phyloP scores from a whole-genome alignment of 2,797 vertebrate species.

The Falco peregrinus region DNA sequence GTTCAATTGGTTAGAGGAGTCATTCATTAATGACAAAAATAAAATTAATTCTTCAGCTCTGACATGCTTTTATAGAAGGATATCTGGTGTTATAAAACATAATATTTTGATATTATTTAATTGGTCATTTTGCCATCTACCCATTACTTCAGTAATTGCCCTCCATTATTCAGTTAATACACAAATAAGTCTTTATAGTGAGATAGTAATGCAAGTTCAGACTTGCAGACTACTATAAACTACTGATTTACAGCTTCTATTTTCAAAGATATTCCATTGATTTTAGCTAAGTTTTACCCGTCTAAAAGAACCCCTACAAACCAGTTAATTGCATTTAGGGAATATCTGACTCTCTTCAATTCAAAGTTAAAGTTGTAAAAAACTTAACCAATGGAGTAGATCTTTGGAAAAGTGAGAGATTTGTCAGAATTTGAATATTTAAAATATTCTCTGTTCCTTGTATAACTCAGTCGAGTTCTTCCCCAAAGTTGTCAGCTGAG shows the following conservation, averaged over 20 bases:
- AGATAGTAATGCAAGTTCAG: not conserved
- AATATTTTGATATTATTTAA: not conserved
- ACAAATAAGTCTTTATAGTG: not conserved
- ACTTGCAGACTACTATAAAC: not conserved
- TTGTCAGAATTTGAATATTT: not conserved
- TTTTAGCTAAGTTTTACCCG: not conserved
- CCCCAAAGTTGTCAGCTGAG: not conserved
- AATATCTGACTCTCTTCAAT: not conserved
- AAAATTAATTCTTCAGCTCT: not conserved
- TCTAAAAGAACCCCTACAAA: accelerated
- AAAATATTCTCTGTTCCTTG: not conserved
- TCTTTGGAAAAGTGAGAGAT: not conserved
- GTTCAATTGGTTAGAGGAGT: not conserved
- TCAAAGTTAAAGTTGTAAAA: not conserved
- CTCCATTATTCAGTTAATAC: not conserved
- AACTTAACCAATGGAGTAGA: not conserved
- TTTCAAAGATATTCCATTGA: not conserved
- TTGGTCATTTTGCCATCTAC: not conserved
- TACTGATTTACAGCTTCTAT: not conserved
- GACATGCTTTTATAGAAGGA: not conserved
- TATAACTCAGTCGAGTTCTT: not conserved
- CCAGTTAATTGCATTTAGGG: not conserved
- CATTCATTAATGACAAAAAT: not conserved
- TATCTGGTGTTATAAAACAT: not conserved
- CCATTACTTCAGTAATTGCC: not conserved